These are phyloP conservation scores for Coreius guichenoti DNA, from an alignment of 2,797 vertebrate species.

Conservation along the genomic window DNA sequence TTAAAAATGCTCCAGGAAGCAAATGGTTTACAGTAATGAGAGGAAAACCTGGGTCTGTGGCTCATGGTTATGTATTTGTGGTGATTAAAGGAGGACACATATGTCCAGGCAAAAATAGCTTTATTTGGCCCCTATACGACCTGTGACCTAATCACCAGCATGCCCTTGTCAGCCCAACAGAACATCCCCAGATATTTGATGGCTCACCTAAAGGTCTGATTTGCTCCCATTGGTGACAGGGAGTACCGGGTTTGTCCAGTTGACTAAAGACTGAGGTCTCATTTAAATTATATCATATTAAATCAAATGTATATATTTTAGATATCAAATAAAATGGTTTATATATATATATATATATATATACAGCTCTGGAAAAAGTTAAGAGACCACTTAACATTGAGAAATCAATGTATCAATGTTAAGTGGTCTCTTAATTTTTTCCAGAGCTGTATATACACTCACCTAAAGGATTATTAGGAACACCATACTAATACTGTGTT, in stretches of 20 bases:
- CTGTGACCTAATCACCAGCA: slow-evolving; percentile 11
- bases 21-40: background rate
- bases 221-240: background rate
- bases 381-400: no score
- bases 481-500: no score
- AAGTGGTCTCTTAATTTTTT: no score
- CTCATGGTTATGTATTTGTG: background rate
- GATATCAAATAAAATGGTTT: no score
- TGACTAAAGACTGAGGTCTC: background rate
- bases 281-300: no score
- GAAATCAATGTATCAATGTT: no score
- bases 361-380: no score
- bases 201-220: background rate
- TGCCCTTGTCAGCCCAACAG: slow-evolving; percentile 7
- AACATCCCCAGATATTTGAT: background rate
- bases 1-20: background rate
- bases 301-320: background rate
- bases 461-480: no score
- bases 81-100: background rate
- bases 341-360: no score
- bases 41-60: background rate
- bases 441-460: no score
- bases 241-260: background rate
- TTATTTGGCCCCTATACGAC: background rate
- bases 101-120: background rate